Evolutionary conservation across 1,140 invertebrate species (phyloP), one percentile per base, ranked within the genome.

Genomic region (Leptinotarsa defecta): DNA sequence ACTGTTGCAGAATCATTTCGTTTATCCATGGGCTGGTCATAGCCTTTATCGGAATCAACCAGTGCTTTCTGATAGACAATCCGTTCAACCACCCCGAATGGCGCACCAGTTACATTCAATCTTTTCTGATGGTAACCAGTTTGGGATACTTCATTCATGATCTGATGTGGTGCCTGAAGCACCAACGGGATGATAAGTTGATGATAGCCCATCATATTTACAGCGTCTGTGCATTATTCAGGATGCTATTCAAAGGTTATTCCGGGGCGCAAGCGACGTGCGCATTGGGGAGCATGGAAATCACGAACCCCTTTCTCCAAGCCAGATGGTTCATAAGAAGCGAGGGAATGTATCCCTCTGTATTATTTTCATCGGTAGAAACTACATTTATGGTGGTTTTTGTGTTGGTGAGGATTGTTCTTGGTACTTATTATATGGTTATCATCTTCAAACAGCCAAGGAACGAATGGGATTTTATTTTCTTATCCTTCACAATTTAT

Each of bases 291-390:
- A 81, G 87, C 57, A 81, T 90, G 83, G 89, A 91, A 85, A 77
- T 89, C 24, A 90, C 89, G 1, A 90, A 91, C 83, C 89, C 89
- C 34, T 82, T 89, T n/a, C 83, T 90, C 49, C 89, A 90, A 85
- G 80, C 81, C 2, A 82, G 89, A 81, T 90, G 89, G 89, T 86
- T 86, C 74, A 64, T 87, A 20, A 75, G 86, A 43, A 79, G 79
- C 4, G 78, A 80, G 52, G 85, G 86, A 19, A 84, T 83, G 76
- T 76, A 84, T 20, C 63, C 76, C 13, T 81, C 80, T 3, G 43
- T 74, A 2, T 63, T 82, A 20, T 84, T 79, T 68, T 76, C 70
- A 1, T 73, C 77, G 1, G 76, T 81, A 2, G 85, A 86, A 79
- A 67, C 79, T 17, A 72, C 74, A 11, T 86, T 85, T 77, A 75